phyloP scores from a whole-genome alignment of 1,140 invertebrate species.

The Atta texana region DNA sequence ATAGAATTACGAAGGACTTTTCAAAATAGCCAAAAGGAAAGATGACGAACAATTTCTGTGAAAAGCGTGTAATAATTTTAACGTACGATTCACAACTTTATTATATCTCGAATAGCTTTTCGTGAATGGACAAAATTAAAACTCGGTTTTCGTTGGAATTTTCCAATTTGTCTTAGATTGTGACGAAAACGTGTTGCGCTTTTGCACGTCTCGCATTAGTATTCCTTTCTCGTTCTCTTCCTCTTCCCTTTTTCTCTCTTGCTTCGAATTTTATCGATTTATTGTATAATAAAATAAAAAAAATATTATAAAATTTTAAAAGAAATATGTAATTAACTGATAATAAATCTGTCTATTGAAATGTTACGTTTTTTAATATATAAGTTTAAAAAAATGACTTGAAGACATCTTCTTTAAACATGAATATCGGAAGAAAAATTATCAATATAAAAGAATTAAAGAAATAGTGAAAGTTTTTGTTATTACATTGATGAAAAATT shows the following conservation, averaged over 20 bases:
- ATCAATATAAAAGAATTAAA: background rate
- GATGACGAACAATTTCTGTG: background rate
- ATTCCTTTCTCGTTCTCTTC: background rate
- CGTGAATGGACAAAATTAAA: conserved; percentile 27
- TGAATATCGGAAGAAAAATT: background rate
- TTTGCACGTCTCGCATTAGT: conserved; percentile 5
- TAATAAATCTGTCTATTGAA: background rate
- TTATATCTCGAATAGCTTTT: background rate
- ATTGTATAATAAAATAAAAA: conserved; percentile 3
- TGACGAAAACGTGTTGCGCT: conserved; percentile 21
- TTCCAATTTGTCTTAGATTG: conserved; percentile 51
- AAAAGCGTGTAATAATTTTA: conserved; percentile 8
- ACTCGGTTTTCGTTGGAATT: conserved; percentile 24
- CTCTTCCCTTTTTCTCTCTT: background rate
- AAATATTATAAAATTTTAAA: background rate
- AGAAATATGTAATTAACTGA: background rate
- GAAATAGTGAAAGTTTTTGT: background rate
- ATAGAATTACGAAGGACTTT: background rate
- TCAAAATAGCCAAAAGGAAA: background rate
- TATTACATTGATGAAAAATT: background rate
- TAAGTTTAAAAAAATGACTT: background rate
- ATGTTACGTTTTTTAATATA: background rate
- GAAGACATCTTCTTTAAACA: background rate
- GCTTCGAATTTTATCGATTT: conserved; percentile 40
- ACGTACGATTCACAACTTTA: background rate